Conservation (phyloP, 2,888 invertebrate genomes). For the Periphyllus acericola region DNA sequence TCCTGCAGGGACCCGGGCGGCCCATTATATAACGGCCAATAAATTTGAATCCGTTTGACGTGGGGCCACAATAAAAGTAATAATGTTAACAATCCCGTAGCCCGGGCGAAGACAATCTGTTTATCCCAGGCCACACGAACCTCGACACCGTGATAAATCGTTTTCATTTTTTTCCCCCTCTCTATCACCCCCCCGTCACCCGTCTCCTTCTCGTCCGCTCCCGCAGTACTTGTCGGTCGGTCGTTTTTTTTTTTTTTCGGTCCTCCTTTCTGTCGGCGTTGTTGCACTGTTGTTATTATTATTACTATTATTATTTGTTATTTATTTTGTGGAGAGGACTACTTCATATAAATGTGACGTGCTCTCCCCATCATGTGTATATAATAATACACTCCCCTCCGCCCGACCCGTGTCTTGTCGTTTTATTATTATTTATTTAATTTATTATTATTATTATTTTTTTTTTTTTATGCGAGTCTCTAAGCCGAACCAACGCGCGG, state of each 20-base stretch:
- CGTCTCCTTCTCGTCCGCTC: slow-evolving; percentile 46
- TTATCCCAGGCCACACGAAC: slow-evolving; percentile 61
- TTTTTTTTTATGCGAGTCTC: slow-evolving; percentile 8
- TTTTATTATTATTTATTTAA: slow-evolving; percentile 47
- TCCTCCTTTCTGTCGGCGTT: slow-evolving; percentile 43
- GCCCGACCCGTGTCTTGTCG: slow-evolving; percentile 17
- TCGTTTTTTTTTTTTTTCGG: too few relatives aligned
- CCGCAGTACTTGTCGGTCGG: not conserved
- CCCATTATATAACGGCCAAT: slow-evolving; percentile 65
- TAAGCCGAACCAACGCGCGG: not conserved
- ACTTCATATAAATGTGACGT: slow-evolving; percentile 61
- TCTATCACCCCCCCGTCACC: not conserved
- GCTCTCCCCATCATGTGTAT: not conserved
- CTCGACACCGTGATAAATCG: slow-evolving; percentile 63
- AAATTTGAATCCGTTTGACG: slow-evolving; percentile 64
- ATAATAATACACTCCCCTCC: not conserved
- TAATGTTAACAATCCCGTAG: slow-evolving; percentile 63
- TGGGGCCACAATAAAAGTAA: slow-evolving; percentile 62
- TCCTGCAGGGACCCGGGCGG: slow-evolving; percentile 63
- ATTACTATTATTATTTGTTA: slow-evolving; percentile 61
- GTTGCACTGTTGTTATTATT: slow-evolving; percentile 47
- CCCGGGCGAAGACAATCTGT: slow-evolving; percentile 62
- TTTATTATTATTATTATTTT: not conserved
- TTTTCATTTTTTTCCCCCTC: slow-evolving; percentile 63
- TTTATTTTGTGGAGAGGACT: slow-evolving; percentile 61